Evolutionary conservation across 2,888 invertebrate genomes (phyloP).

Genomic region (Oscheius sp.): DNA sequence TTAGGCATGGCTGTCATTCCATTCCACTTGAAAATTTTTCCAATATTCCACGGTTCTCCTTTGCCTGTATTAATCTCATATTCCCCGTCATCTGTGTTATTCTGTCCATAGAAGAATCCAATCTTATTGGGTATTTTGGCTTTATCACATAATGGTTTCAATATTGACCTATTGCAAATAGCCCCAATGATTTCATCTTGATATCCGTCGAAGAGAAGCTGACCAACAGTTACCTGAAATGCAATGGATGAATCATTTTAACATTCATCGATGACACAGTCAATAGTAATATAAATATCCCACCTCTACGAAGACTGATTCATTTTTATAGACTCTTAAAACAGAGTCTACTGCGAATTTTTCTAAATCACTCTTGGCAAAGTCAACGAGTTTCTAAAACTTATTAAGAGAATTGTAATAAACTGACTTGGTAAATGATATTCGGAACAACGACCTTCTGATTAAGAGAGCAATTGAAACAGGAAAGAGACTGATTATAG

Average conservation of each 20-base stretch:
- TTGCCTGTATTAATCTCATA: slow-evolving; percentile 65
- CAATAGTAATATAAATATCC: background rate
- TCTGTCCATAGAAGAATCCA: slow-evolving; percentile 69
- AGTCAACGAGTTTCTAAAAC: slow-evolving; percentile 58
- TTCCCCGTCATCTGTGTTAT: slow-evolving; percentile 62
- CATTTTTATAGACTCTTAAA: slow-evolving; percentile 28
- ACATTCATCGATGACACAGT: background rate
- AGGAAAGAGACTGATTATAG: slow-evolving; percentile 57
- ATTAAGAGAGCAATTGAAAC: slow-evolving; percentile 51
- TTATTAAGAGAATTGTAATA: background rate
- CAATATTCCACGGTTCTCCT: slow-evolving; percentile 46
- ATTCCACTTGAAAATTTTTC: slow-evolving; percentile 65
- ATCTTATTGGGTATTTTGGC: slow-evolving; percentile 56
- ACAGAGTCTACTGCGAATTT: slow-evolving; percentile 31
- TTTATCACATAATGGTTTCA: slow-evolving; percentile 53
- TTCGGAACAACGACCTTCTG: slow-evolving; percentile 62
- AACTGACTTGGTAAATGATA: slow-evolving; percentile 62
- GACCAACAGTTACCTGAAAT: slow-evolving; percentile 43
- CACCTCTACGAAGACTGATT: slow-evolving; percentile 55
- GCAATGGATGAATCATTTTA: too few relatives aligned
- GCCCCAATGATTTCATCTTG: slow-evolving; percentile 54
- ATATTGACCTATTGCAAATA: slow-evolving; percentile 48
- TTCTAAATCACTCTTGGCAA: slow-evolving; percentile 26
- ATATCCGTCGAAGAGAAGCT: slow-evolving; percentile 67
- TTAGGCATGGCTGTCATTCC: slow-evolving; percentile 50